These are phyloP conservation scores for Leptonema lineaticorne DNA, from an alignment of 1,140 invertebrate genomes.

Conservation along the genomic window DNA sequence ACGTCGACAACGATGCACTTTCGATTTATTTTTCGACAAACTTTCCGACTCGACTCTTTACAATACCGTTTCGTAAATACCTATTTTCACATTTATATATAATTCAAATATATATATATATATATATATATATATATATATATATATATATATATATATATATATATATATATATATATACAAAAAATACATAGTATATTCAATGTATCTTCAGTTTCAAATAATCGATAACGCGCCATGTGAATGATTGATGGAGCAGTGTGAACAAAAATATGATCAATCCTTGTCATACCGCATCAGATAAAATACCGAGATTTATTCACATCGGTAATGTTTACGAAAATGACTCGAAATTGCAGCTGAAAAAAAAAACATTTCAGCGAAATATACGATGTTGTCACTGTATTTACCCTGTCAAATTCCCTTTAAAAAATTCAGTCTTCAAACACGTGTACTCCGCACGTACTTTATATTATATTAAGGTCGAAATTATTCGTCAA, in stretches of 20 bases:
- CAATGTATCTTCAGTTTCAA: not conserved
- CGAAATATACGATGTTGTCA: too few relatives aligned
- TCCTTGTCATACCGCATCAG: slow-evolving; percentile 8
- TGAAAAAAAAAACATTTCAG: too few relatives aligned
- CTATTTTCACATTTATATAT: too few relatives aligned
- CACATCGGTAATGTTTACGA: not conserved
- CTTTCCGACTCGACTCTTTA: not conserved
- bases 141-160: not conserved
- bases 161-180: not conserved
- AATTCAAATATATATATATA: too few relatives aligned
- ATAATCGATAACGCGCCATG: slow-evolving; percentile 12
- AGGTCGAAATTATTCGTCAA: too few relatives aligned
- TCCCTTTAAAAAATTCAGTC: too few relatives aligned
- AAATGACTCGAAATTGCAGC: not conserved
- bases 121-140: too few relatives aligned
- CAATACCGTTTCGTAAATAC: not conserved
- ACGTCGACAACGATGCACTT: not conserved
- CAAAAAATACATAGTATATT: not conserved
- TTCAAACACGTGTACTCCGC: too few relatives aligned
- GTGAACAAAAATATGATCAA: slow-evolving; percentile 20
- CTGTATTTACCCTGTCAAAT: too few relatives aligned
- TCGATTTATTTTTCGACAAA: not conserved
- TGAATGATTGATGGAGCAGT: slow-evolving; percentile 20
- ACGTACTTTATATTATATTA: too few relatives aligned
- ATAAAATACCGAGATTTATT: slow-evolving; percentile 22